Evolutionary conservation across 2,888 invertebrate genomes (phyloP), one percentile per base, ranked within the genome.

Genomic region (Uropetala carovei): DNA sequence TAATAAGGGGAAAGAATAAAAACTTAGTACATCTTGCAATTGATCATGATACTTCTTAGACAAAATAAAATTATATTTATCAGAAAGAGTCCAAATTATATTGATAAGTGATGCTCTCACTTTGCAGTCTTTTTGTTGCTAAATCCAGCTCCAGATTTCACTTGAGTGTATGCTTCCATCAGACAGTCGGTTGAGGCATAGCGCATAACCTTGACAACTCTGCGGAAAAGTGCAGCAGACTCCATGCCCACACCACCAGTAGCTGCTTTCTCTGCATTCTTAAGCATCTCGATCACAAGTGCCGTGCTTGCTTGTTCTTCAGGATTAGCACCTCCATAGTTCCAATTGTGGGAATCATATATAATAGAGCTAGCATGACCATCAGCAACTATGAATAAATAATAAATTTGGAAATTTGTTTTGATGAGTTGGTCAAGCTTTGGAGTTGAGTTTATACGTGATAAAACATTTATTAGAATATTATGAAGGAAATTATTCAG

Each of bases 181-280:
- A 98, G 95, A 93, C 98, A 98, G 14, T 97, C 96, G 93, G 97
- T 97, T 94, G 95, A 96, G 58, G 97, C 96, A 1, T 95, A 95
- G 81, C 97, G 96, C 93, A 98, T 95, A 3, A 97, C 96, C 94
- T 96, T 96, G 93, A 97, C 96, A 83, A 97, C 95, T 86, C 97
- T 96, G 8, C 96, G 96, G 94, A 97, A 97, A 93, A 96, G 95
- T 18, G 96, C 96, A 0, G 98, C 98, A 5, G 97, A 97, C 86
- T 96, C 96, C 30, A 96, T 96, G 89, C 96, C 96, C 8, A 98
- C 97, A 92, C 96, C 96, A 0, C 95, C 95, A 58, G 95, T 95
- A 27, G 97, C 95, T 10, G 96, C 95, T 93, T 96, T 96, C 27
- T 96, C 96, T 11, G 97, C 96, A 13, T 96, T 96, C 92, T 96